Conservation (phyloP, 2,888 invertebrate genomes). For the Dicyrtomina minuta region DNA sequence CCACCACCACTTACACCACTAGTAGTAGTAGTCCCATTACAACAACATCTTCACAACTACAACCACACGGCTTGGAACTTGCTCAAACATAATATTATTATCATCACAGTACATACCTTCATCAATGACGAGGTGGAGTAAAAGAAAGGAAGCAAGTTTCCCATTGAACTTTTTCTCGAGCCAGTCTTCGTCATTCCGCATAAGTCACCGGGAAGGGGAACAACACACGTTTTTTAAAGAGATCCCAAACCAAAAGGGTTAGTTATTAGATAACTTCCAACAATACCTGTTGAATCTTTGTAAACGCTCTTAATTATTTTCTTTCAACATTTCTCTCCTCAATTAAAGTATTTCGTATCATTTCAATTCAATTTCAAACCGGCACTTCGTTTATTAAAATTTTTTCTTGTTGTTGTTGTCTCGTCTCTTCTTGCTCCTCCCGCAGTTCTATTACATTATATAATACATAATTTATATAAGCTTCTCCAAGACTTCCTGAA, state of each 20-base stretch:
- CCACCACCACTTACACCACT: too few relatives aligned
- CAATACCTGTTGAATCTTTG: conserved; percentile 22
- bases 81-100: too few relatives aligned
- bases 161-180: conserved; percentile 19
- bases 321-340: background rate
- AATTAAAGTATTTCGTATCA: too few relatives aligned
- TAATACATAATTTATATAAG: too few relatives aligned
- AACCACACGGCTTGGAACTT: too few relatives aligned
- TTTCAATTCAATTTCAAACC: too few relatives aligned
- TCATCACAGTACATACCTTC: background rate
- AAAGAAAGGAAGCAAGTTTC: conserved; percentile 30
- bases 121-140: conserved; percentile 17
- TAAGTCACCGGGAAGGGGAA: conserved; percentile 22
- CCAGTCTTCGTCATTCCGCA: conserved; percentile 28
- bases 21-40: too few relatives aligned
- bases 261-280: background rate
- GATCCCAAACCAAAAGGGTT: conserved; percentile 4
- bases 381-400: background rate
- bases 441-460: too few relatives aligned
- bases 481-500: too few relatives aligned
- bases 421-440: too few relatives aligned
- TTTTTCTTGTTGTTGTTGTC: background rate
- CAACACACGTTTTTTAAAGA: background rate
- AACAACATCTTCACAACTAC: too few relatives aligned
- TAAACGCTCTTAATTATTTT: too few relatives aligned